Evolutionary conservation across 2,888 invertebrate genomes (phyloP).

Genomic region (Prionchulus punctatus): DNA sequence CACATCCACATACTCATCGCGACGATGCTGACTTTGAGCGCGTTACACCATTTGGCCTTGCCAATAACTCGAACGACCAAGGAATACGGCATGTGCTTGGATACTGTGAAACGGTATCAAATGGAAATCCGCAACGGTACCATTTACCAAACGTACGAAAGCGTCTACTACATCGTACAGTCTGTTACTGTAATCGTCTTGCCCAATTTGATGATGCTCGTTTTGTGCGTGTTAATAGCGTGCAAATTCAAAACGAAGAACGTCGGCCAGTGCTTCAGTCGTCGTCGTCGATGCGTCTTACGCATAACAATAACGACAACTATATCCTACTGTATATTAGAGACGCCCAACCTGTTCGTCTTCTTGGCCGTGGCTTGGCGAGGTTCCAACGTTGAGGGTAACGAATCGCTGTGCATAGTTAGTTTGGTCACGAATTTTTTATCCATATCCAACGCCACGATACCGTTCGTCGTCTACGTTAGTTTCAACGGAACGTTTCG

Average conservation of each 20-base stretch:
- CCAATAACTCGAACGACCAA: background rate
- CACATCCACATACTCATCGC: background rate
- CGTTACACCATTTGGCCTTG: background rate
- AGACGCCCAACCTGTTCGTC: conserved; percentile 1
- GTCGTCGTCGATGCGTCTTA: background rate
- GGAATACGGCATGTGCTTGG: too few relatives aligned
- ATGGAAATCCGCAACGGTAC: too few relatives aligned
- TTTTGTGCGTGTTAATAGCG: background rate
- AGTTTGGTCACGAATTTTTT: background rate
- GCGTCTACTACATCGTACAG: background rate
- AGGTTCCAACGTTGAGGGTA: background rate
- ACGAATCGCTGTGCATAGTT: background rate
- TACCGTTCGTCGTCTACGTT: background rate
- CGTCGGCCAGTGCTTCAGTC: background rate
- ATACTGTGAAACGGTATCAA: too few relatives aligned
- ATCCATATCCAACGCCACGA: background rate
- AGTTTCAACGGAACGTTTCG: conserved; percentile 2
- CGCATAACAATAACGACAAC: background rate
- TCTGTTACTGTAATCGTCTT: background rate
- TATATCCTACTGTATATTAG: background rate
- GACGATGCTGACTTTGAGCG: background rate
- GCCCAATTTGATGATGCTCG: background rate
- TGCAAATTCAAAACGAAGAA: background rate
- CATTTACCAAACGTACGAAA: background rate
- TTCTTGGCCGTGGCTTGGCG: background rate